phyloP scores from a whole-genome alignment of 2,888 invertebrate genomes.

The Zeuzera pyrina region DNA sequence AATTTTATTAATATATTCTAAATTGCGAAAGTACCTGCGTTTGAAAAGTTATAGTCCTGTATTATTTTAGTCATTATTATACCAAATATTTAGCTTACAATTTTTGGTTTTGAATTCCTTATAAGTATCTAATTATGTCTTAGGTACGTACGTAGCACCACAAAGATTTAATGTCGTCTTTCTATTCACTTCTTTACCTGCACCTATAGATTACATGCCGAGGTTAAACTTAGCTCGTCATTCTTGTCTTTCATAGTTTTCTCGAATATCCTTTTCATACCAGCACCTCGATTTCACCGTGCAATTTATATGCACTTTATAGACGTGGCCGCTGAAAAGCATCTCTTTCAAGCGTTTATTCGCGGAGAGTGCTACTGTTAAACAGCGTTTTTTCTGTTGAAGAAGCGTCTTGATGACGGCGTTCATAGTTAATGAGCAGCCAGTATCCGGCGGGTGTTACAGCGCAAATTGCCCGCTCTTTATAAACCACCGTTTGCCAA shows the following conservation, averaged over 20 bases:
- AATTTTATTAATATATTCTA: too few species aligned
- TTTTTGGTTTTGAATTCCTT: too few species aligned
- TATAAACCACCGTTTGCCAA: constrained; percentile 50
- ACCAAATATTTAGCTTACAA: too few species aligned
- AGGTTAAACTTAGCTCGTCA: constrained; percentile 40
- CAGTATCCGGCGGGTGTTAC: constrained; percentile 62
- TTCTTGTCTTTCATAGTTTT: constrained; percentile 50
- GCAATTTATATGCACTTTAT: constrained; percentile 73
- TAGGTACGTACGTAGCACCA: too few species aligned
- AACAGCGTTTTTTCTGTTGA: constrained; percentile 61
- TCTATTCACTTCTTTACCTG: too few species aligned
- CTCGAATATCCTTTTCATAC: constrained; percentile 50
- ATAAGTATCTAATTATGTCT: too few species aligned
- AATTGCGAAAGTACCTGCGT: too few species aligned
- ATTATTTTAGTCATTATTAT: too few species aligned
- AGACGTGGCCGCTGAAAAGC: constrained; percentile 55
- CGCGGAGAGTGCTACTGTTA: constrained; percentile 56
- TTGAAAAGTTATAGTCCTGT: too few species aligned
- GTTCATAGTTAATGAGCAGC: constrained; percentile 71
- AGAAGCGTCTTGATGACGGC: constrained; percentile 67
- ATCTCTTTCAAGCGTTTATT: constrained; percentile 49
- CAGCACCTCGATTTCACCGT: constrained; percentile 57
- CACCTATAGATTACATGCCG: too few species aligned
- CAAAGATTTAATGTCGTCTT: too few species aligned
- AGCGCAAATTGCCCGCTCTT: constrained; percentile 62